A percentile compares a stretch with the other conserved stretches of the same genome.
These are phyloP conservation scores for Arizona elegans DNA, from an alignment of 2,113 vertebrate species.

Conservation along the genomic window DNA sequence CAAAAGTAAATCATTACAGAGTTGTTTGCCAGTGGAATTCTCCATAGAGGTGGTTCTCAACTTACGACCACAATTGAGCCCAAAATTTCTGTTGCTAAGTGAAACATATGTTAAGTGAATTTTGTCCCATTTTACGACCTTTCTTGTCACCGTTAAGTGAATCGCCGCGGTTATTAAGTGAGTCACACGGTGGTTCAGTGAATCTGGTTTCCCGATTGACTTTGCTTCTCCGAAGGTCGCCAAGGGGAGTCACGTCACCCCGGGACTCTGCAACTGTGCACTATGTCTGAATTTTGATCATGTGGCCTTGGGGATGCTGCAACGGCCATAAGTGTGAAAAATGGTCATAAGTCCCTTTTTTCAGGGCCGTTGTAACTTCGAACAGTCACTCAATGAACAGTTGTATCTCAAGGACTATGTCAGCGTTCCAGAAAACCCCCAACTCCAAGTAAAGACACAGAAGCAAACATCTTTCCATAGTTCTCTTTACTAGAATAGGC, in stretches of 20 bases:
- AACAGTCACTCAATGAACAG: not conserved
- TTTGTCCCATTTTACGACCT: no score
- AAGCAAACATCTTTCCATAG: no score
- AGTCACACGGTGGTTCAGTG: not conserved
- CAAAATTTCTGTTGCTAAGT: not conserved
- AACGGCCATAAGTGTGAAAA: not conserved
- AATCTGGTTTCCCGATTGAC: not conserved
- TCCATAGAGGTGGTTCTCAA: not conserved
- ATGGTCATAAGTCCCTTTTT: not conserved
- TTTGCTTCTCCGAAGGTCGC: not conserved
- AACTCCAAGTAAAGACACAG: no score
- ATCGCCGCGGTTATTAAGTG: not conserved
- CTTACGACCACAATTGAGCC: not conserved
- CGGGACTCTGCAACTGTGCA: not conserved
- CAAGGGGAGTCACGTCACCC: not conserved
- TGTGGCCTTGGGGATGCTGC: not conserved
- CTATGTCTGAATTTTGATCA: not conserved
- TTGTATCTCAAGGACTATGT: not conserved
- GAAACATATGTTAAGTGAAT: not conserved
- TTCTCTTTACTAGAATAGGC: no score
- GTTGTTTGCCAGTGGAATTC: not conserved
- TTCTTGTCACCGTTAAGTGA: not conserved
- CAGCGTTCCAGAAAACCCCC: no score
- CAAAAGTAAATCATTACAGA: not conserved
- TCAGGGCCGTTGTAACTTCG: not conserved